These are phyloP conservation scores for Heliconius hortense DNA, from an alignment of 2,888 invertebrate genomes.

Conservation along the genomic window DNA sequence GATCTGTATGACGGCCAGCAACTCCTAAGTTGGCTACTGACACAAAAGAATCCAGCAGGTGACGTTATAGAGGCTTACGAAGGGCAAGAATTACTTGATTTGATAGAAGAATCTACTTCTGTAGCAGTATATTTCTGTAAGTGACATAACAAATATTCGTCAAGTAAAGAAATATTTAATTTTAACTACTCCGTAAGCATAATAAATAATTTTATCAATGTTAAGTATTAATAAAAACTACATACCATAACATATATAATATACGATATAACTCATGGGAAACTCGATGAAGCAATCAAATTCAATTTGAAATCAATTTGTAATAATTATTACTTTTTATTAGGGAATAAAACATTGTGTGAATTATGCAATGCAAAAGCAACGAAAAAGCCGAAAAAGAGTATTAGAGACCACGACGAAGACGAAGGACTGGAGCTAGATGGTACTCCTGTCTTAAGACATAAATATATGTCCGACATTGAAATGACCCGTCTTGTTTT, in stretches of 20 bases:
- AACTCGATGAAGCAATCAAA: constrained; percentile 37
- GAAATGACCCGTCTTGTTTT: constrained; percentile 29
- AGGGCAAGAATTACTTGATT: constrained; percentile 87
- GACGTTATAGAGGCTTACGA: constrained; percentile 94
- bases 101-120: constrained; percentile 91
- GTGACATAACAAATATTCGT: constrained; percentile 58
- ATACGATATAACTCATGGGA: not conserved
- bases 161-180: not conserved
- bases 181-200: not conserved
- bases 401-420: constrained; percentile 74
- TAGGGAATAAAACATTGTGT: constrained; percentile 96
- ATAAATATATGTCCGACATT: constrained; percentile 27
- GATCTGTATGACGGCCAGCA: constrained; percentile 93
- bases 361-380: constrained; percentile 91
- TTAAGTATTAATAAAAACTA: not conserved
- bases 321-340: constrained; percentile 59
- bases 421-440: constrained; percentile 72
- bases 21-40: constrained; percentile 93
- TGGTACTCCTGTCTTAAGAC: constrained; percentile 60
- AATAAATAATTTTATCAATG: not conserved
- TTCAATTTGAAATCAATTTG: constrained; percentile 48
- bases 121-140: constrained; percentile 97
- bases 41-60: constrained; percentile 95
- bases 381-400: constrained; percentile 86
- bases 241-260: not conserved